Evolutionary conservation across 1,140 invertebrate genomes (phyloP), one percentile per base, ranked within the genome.

Genomic region (Aphelenchoides besseyi): DNA sequence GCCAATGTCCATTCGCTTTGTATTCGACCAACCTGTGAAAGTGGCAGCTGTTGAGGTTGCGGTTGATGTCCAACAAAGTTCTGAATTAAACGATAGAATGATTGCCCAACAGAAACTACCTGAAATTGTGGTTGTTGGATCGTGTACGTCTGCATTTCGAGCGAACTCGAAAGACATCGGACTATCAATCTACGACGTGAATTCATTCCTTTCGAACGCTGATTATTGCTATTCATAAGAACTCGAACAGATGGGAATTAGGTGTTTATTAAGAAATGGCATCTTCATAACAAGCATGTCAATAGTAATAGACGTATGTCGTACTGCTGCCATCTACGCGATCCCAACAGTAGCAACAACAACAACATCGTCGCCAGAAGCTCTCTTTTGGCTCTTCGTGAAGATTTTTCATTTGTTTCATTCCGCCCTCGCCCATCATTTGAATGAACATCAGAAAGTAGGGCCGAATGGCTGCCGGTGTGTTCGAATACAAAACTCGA

Each of bases 261-360:
- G n/a, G n/a, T n/a, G n/a, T n/a, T n/a, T n/a, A n/a, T n/a, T n/a
- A n/a, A n/a, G n/a, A n/a, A n/a, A n/a, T n/a, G n/a, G n/a, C n/a
- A n/a, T n/a, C n/a, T n/a, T n/a, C n/a, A n/a, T n/a, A n/a, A n/a
- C n/a, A n/a, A n/a, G n/a, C n/a, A n/a, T n/a, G n/a, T n/a, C n/a
- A 48, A 48, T 48, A 48, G 41, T 48, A 48, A 23, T 48, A 48
- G 41, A 48, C 41, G 41, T 48, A 48, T 16, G 41, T 48, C 41
- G 41, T 48, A 23, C 41, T 48, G 41, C 41, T 48, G 12, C 41
- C 41, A 48, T 48, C 41, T 23, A 48, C 12, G 12, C 41, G 41
- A 16, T 48, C 12, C 41, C 41, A 48, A 23, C 12, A 48, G 41
- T 23, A 48, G 41, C 41, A 48, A 23, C 41, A 48, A 23, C 41